Conservation (phyloP, 2,888 invertebrate species). For the Halocaridina rubra region DNA sequence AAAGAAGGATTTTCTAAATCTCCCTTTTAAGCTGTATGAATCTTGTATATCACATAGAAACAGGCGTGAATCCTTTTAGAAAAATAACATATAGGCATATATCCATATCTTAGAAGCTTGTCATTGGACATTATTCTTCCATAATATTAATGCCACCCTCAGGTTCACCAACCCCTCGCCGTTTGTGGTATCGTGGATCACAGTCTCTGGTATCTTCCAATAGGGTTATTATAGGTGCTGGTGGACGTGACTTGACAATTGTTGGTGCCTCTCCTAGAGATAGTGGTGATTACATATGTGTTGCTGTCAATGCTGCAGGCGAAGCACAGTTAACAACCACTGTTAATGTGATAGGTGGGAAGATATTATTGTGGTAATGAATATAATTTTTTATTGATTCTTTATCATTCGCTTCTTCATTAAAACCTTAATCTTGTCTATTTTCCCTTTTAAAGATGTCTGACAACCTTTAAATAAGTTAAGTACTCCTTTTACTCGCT, state of each 20-base stretch:
- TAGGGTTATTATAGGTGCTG: conserved; percentile 7
- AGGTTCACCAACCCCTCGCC: conserved; percentile 44
- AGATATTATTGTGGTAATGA: not conserved
- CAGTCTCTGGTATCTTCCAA: conserved; percentile 44
- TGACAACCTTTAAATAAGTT: too few relatives aligned
- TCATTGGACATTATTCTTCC: not conserved
- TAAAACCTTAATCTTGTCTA: too few relatives aligned
- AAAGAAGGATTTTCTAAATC: too few relatives aligned
- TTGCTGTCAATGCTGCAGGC: conserved; percentile 57
- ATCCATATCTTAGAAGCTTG: too few relatives aligned
- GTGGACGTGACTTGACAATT: conserved; percentile 36
- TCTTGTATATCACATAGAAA: too few relatives aligned
- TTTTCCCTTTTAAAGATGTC: too few relatives aligned
- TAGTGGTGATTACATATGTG: conserved; percentile 45
- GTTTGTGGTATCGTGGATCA: conserved; percentile 49
- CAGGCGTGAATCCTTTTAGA: too few relatives aligned
- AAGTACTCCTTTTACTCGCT: too few relatives aligned
- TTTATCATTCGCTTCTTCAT: too few relatives aligned
- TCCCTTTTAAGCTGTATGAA: too few relatives aligned
- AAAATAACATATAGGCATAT: too few relatives aligned
- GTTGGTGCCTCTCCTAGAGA: conserved; percentile 31
- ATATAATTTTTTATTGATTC: too few relatives aligned
- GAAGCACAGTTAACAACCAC: conserved; percentile 49
- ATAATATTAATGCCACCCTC: not conserved
- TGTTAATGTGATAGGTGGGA: conserved; percentile 40